Base-by-base conservation (phyloP, 1,140 invertebrate genomes). In the Batillaria attramentaria region DNA sequence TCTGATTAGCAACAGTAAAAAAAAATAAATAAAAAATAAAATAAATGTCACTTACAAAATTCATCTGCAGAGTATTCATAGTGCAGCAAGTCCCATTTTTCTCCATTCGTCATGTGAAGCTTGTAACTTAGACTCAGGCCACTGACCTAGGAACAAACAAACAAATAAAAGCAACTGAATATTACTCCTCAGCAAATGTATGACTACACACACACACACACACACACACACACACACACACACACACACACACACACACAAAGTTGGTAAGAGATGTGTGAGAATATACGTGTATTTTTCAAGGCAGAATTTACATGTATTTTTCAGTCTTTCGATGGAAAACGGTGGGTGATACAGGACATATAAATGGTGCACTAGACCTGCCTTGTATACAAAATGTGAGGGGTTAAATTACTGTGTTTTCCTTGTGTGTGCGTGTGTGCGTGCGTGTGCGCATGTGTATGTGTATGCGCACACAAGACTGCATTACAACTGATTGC, bases 11-110 rank as follows among this genome's bases (percentile, higher is more conserved):
- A n/a, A n/a, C n/a, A n/a, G n/a, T n/a, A n/a, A 62, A 20, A 62
- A 62, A 62, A 62, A 62, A 2, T 35, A 3, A 8, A 6, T 16
- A 66, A 3, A 18, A 35, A 35, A 66, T 18, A 35, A 0, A 66
- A 6, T n/a, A 35, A 66, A 1, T 57, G 24, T 24, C 78, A 93
- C 95, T 94, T 93, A 96, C 96, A 96, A 90, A 97, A 96, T 92
- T 97, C 95, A 90, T 97, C 96, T 41, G 96, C 96, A 1, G 96
- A 97, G 88, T 97, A 97, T 88, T 97, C 96, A 86, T 95, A 93
- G 84, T 94, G 94, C 94, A 95, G 96, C 84, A 94, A 94, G 87
- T 95, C 94, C 0, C 94, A 93, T 24, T 92, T 91, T 1, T 93
- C 91, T 8, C 94, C 95, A 91, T 97, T 97, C 1, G 95, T 97